Base-by-base conservation (phyloP, 2,797 vertebrate species). In the Lepus oiostolus region DNA sequence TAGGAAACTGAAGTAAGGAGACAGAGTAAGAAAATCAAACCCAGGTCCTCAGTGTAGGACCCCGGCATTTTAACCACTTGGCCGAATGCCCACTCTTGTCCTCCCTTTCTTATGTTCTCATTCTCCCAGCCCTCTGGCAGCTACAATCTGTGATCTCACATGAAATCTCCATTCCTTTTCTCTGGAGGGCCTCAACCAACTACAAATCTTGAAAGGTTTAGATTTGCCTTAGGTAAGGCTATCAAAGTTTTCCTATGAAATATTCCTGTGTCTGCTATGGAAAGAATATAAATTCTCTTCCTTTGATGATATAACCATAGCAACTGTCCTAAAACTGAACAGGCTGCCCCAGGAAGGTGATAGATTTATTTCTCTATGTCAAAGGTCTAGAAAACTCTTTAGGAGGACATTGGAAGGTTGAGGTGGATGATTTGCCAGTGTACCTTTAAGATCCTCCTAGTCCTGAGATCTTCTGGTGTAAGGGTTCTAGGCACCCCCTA, bases 201-300 rank as follows among this genome's bases (percentile, higher is more conserved):
- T 72, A 26, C 76, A 91, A 35, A 58, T 28, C 30, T 72, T 35
- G 17, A 76, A 16, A 79, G 74, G 21, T 47, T 67, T 85, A 54
- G 10, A 24, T 52, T 28, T 63, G 24, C 47, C 67, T 82, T 67
- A 42, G 21, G 30, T 32, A 38, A 93, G 11, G 22, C 50, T 81
- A 30, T 63, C 62, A 54, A 68, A 7, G 54, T 68, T 82, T 88
- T 74, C 19, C 26, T 60, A n/a, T 38, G n/a, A 62, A 79, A 79
- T 26, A 3, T 93, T 91, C 58, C 85, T 70, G 1, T 42, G 13
- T 24, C 35, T 63, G 17, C 21, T 80, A 24, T 72, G 75, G 5
- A 75, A 79, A 83, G 35, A 85, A 81, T 28, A 54, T 30, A 89
- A 85, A 89, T 68, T 14, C 19, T 89, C 75, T 93, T 13, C n/a